Percentiles rank a stretch among this genome's conserved stretches.
Evolutionary conservation across 2,888 invertebrate genomes (phyloP).

Genomic region (Agonopterix alstromeriana): DNA sequence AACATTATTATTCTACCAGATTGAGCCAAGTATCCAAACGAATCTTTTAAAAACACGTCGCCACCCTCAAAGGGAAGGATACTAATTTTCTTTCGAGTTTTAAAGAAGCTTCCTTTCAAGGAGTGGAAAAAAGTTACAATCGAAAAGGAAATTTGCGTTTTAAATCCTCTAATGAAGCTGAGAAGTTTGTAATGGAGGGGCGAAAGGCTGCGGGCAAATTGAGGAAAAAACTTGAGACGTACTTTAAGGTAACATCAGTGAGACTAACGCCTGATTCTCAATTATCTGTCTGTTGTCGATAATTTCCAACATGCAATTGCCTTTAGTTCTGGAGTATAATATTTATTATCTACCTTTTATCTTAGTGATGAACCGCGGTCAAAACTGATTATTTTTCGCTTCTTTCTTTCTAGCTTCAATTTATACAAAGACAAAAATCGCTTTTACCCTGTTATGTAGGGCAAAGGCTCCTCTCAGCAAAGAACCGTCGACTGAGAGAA

Average conservation of each 20-base stretch:
- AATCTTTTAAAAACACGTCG: slow-evolving; percentile 63
- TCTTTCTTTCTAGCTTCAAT: no score
- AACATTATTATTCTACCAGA: slow-evolving; percentile 66
- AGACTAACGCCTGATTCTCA: no score
- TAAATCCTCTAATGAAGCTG: slow-evolving; percentile 77
- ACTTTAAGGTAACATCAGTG: slow-evolving; percentile 1
- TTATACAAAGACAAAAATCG: no score
- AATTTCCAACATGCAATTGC: no score
- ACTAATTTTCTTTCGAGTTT: slow-evolving; percentile 73
- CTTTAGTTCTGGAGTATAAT: no score
- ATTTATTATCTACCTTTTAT: no score
- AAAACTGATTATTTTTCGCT: no score
- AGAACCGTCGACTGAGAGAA: no score
- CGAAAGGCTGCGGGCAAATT: slow-evolving; percentile 69
- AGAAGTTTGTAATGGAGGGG: slow-evolving; percentile 75
- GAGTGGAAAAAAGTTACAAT: slow-evolving; percentile 76
- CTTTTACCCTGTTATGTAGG: no score
- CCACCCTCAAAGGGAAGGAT: slow-evolving; percentile 69
- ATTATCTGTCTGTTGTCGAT: no score
- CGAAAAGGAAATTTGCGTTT: slow-evolving; percentile 77
- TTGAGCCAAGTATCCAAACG: slow-evolving; percentile 59
- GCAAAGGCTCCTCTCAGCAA: no score
- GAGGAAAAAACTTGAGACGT: slow-evolving; percentile 54
- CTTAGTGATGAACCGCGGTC: no score
- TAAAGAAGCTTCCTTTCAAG: slow-evolving; percentile 74